These are phyloP conservation scores for Beris morrisii DNA, from an alignment of 2,888 invertebrate genomes.

Conservation along the genomic window DNA sequence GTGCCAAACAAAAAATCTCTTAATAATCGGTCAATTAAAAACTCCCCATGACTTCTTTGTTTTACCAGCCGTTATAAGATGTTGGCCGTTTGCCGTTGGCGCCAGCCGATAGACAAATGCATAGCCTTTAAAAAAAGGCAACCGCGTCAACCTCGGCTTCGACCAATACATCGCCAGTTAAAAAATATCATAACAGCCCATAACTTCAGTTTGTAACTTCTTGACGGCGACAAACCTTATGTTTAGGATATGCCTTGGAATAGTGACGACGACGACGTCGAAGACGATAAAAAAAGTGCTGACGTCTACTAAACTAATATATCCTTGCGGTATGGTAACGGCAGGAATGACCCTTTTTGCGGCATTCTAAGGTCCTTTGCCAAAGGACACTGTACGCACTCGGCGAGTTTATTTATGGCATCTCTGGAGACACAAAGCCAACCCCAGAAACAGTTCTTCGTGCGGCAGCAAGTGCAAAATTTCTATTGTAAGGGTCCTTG, in stretches of 20 bases:
- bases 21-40: conserved; percentile 38
- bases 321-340: conserved; percentile 28
- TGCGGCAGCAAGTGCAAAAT: conserved; percentile 33
- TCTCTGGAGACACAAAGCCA: conserved; percentile 29
- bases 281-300: conserved; percentile 24
- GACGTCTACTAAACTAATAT: conserved; percentile 23
- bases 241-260: conserved; percentile 8
- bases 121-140: conserved; percentile 6
- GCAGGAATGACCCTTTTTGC: conserved; percentile 27
- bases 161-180: background rate
- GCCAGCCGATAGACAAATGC: conserved; percentile 34
- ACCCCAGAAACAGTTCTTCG: conserved; percentile 20
- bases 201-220: conserved; percentile 29
- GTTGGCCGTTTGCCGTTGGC: conserved; percentile 33
- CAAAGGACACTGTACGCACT: conserved; percentile 8
- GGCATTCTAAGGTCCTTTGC: conserved; percentile 9
- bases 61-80: conserved; percentile 34
- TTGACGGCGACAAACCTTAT: conserved; percentile 29
- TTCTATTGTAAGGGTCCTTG: conserved; percentile 31
- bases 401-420: conserved; percentile 36
- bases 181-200: conserved; percentile 29
- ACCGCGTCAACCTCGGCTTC: no score
- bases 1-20: conserved; percentile 16
- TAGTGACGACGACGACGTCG: conserved; percentile 25
- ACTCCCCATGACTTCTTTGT: conserved; percentile 34